These are phyloP conservation scores for Podarcis cretensis DNA, from an alignment of 2,113 vertebrate species.

Conservation along the genomic window DNA sequence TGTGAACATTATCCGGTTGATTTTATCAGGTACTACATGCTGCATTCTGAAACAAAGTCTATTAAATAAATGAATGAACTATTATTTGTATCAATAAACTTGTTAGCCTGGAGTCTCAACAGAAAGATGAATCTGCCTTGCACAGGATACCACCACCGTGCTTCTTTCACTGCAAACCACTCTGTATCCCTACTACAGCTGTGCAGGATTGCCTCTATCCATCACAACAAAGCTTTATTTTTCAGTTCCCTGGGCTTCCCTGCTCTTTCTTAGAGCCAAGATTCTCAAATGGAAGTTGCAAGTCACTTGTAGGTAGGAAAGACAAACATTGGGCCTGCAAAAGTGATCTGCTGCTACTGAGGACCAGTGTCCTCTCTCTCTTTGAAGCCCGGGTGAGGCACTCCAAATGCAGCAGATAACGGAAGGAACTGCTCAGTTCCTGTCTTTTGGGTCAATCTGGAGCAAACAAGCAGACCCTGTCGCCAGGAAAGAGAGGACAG, in stretches of 20 bases:
- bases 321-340: background rate
- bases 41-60: background rate
- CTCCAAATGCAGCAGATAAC: background rate
- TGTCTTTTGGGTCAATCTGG: background rate
- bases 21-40: background rate
- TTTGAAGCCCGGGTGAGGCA: background rate
- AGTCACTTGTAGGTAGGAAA: background rate
- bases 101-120: background rate
- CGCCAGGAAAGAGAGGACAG: background rate
- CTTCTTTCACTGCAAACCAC: background rate
- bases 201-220: background rate
- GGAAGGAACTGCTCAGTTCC: background rate
- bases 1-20: no score
- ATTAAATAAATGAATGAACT: background rate
- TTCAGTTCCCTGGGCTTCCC: no score
- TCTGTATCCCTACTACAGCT: background rate
- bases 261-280: background rate
- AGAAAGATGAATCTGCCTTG: background rate
- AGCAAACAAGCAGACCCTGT: background rate
- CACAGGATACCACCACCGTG: background rate
- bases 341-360: background rate
- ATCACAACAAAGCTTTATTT: background rate
- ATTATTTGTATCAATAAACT: background rate
- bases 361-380: background rate
- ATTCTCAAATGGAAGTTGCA: background rate